phyloP scores from a whole-genome alignment of 2,797 vertebrate genomes.

The Acrocephalus scirpaceus region DNA sequence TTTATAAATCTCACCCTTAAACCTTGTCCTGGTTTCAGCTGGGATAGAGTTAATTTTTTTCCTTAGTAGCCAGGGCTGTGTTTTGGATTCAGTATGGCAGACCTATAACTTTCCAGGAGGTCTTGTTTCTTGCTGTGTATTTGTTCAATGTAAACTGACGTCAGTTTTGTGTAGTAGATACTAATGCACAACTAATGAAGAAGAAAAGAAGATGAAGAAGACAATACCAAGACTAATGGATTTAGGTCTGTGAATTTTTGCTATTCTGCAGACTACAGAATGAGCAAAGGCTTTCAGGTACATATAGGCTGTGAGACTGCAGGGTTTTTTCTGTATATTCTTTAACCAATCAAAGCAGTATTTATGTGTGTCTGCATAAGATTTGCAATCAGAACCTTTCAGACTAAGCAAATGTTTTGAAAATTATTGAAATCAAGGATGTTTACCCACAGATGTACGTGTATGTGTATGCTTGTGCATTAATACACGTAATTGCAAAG shows the following conservation, averaged over 20 bases:
- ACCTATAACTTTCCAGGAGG: neutral
- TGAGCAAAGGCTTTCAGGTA: neutral
- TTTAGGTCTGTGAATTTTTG: neutral
- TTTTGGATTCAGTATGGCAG: neutral
- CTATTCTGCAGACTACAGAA: neutral
- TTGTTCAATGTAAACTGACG: neutral
- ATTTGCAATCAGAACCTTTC: slow-evolving; percentile 36
- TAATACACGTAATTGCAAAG: neutral
- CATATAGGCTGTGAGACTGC: neutral
- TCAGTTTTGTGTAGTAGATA: neutral
- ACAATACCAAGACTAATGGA: neutral
- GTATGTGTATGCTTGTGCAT: neutral
- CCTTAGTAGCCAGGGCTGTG: neutral
- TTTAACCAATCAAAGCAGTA: neutral
- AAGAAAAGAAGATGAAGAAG: neutral
- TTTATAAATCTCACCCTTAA: neutral
- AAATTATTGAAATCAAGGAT: slow-evolving; percentile 38
- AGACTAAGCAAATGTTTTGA: neutral
- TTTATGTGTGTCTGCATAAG: slow-evolving; percentile 22
- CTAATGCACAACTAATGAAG: neutral
- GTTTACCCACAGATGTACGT: slow-evolving; percentile 10
- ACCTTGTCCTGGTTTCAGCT: neutral
- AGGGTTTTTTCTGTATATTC: neutral
- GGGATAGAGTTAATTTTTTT: neutral
- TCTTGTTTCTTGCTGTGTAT: neutral